Evolutionary conservation across 2,113 vertebrate genomes (phyloP), one percentile per base, ranked within the genome.

Genomic region (Corythornis madagascariensis): DNA sequence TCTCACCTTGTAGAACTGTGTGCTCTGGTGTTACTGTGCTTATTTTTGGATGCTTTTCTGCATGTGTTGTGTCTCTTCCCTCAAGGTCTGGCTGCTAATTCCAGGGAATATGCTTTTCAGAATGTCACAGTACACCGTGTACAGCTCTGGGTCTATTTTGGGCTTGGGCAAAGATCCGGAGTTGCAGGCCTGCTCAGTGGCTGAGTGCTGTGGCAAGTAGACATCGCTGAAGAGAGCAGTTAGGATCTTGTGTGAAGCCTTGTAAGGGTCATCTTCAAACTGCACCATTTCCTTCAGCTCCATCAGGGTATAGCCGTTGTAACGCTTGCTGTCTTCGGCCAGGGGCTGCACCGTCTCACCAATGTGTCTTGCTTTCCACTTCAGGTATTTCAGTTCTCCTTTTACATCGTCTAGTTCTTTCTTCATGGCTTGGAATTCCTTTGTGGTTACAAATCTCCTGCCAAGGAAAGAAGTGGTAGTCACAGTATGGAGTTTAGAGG

Each of bases 241-340:
- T 28, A 95, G 94, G 88, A 96, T 96, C 72, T 88, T 96, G 92
- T 96, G 95, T 57, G 96, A 94, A 9, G 96, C 96, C 42, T 85
- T 87, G 86, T 87, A 96, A 43, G 96, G 96, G 59, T 97, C 93
- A 0, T 95, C 88, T 79, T 96, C 96, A 9, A 42, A 87, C 91
- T 96, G 95, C 75, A 91, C 96, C 96, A 96, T 94, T 13, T 94
- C 96, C 95, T 88, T 93, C 71, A 96, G 96, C 96, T 97, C 96
- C 5, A 0, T 88, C 90, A 96, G 84, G 72, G 95, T 96, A 26
- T 96, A 94, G 55, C 96, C 96, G 0, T 96, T 95, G 95, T 97
- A 96, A 42, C 93, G 87, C 91, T 95, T 95, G 91, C 93, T 94
- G 88, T 95, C 93, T 52, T 96, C 93, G 1, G 89, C 88, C 85